Percentiles rank a stretch among this genome's conserved stretches.
phyloP scores from a whole-genome alignment of 2,888 invertebrate genomes.

The Synanthedon andrenaeformis region DNA sequence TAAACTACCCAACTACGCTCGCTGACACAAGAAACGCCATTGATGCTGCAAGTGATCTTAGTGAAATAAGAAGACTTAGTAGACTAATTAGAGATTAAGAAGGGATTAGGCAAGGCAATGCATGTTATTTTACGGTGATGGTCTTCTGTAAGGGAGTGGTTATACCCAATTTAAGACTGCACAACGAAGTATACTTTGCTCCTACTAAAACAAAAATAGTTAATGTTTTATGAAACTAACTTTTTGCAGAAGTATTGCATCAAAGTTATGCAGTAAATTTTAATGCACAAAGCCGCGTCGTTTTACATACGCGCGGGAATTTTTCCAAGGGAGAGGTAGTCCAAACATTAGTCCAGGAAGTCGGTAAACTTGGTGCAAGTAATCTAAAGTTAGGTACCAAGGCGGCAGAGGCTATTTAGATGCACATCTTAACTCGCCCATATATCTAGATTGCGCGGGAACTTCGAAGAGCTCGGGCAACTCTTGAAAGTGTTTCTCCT shows the following conservation, averaged over 20 bases:
- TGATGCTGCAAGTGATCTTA: too few species aligned
- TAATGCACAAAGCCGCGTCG: constrained; percentile 44
- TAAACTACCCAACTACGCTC: too few species aligned
- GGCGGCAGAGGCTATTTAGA: constrained; percentile 67
- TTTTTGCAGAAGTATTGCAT: constrained; percentile 11
- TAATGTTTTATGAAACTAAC: too few species aligned
- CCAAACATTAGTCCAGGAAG: constrained; percentile 39
- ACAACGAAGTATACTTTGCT: too few species aligned
- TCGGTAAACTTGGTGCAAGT: constrained; percentile 63
- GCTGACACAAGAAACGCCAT: too few species aligned
- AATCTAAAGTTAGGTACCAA: constrained; percentile 68
- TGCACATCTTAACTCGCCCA: constrained; percentile 68
- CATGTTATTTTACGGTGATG: too few species aligned
- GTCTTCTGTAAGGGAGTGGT: too few species aligned
- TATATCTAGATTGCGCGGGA: constrained; percentile 65
- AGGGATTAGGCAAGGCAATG: too few species aligned
- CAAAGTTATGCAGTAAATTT: constrained; percentile 57
- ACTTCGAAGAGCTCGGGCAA: constrained; percentile 29
- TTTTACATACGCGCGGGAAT: constrained; percentile 38
- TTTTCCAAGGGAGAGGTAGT: constrained; percentile 30
- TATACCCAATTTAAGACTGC: too few species aligned
- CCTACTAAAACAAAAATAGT: too few species aligned
- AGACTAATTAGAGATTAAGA: too few species aligned
- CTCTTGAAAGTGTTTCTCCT: constrained; percentile 37
- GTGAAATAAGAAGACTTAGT: too few species aligned